These are phyloP conservation scores for Callitettix versicolor DNA, from an alignment of 1,140 invertebrate genomes.

Conservation along the genomic window DNA sequence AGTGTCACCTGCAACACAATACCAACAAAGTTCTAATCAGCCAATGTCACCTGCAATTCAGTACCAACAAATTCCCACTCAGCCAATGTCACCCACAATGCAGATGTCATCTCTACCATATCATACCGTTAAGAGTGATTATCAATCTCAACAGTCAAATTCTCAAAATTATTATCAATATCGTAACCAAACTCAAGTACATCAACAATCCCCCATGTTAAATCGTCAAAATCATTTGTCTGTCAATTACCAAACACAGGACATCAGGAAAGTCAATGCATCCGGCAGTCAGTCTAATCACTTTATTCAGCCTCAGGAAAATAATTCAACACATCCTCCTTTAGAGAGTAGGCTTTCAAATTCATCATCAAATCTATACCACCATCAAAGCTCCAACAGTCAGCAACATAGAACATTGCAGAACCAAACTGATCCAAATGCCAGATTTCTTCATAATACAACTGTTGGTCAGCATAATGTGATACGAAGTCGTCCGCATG, in stretches of 20 bases:
- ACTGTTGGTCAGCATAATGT: slow-evolving; percentile 11
- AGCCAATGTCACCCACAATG: background rate
- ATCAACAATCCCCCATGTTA: slow-evolving; percentile 11
- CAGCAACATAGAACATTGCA: slow-evolving; percentile 5
- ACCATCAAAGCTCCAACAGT: slow-evolving; percentile 1
- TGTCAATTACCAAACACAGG: background rate
- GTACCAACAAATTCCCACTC: background rate
- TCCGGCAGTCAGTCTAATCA: background rate
- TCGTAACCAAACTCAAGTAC: background rate
- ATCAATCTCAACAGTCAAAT: background rate
- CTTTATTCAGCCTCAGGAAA: too few species aligned
- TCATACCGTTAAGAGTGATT: background rate
- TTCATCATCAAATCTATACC: background rate
- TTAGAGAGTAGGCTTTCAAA: background rate
- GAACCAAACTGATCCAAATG: background rate
- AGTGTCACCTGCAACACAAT: background rate
- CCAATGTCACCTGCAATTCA: background rate
- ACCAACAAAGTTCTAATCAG: slow-evolving; percentile 4
- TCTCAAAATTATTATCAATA: slow-evolving; percentile 4
- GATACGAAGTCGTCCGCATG: slow-evolving; percentile 20
- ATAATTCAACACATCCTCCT: background rate
- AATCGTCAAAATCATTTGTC: background rate
- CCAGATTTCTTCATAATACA: slow-evolving; percentile 7
- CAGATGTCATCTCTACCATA: too few species aligned
- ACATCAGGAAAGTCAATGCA: slow-evolving; percentile 1